Percentiles rank a stretch among this genome's conserved stretches.
Evolutionary conservation across 2,113 vertebrate genomes (phyloP).

Genomic region (Herpailurus yagouaroundi): DNA sequence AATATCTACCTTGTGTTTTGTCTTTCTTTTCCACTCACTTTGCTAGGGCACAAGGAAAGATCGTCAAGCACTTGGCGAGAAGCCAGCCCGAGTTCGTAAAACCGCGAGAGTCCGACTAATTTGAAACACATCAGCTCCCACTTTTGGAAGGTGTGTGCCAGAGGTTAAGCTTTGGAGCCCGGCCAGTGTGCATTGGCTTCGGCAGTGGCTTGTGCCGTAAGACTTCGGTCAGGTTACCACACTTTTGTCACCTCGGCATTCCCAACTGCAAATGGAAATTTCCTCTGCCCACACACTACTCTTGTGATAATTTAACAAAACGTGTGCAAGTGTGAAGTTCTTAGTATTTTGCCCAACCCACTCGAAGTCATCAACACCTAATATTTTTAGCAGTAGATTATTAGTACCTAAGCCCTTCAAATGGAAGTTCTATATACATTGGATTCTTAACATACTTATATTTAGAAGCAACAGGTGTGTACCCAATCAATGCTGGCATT

Average conservation of each 20-base stretch:
- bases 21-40: not conserved
- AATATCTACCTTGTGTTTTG: not conserved
- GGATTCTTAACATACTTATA: too few species aligned
- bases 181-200: accelerated
- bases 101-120: not conserved
- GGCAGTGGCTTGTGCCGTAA: accelerated
- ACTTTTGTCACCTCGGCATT: not conserved
- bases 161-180: too few species aligned
- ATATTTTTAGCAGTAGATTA: not conserved
- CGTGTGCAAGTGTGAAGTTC: not conserved
- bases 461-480: not conserved
- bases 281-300: not conserved
- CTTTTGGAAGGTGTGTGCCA: not conserved
- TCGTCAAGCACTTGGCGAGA: not conserved
- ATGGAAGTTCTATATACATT: not conserved
- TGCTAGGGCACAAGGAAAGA: accelerated
- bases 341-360: too few species aligned
- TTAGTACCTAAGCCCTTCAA: not conserved
- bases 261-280: not conserved
- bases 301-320: not conserved
- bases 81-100: not conserved
- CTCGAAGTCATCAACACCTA: too few species aligned
- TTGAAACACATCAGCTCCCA: not conserved
- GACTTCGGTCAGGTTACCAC: too few species aligned
- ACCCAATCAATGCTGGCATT: not conserved